Evolutionary conservation across 2,797 vertebrate species (phyloP), one percentile per base, ranked within the genome.

Genomic region (Furcifer pardalis): DNA sequence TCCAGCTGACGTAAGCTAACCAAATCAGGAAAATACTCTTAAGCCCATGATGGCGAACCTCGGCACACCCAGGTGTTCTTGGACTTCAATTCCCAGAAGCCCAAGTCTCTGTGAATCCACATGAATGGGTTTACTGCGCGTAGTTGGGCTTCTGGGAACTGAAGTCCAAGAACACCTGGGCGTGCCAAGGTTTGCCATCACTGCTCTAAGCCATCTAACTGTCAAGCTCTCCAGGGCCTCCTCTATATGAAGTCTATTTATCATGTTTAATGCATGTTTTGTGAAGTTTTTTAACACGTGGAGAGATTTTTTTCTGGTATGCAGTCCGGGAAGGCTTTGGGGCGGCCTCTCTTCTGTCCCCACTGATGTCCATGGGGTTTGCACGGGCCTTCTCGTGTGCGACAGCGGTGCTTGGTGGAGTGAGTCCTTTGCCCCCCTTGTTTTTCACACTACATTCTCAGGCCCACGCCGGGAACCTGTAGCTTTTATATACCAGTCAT

Each of bases 251-350:
- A 94, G 94, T 96, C 90, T 96, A 92, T 96, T 96, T 96, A 95
- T 96, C 96, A 93, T 95, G 95, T 95, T 92, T 93, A 94, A 92
- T 94, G 95, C 96, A 95, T 95, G 96, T 94, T 86, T 86, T 81
- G 74, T 81, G 79, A 77, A 52, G 56, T 81, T 78, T 83, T 81
- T 68, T 69, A 66, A 52, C 17, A 40, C 25, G 77, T 77, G 0
- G 74, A 88, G 80, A 89, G 75, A 89, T 9, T 13, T 17, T 77
- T 86, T 75, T 92, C n/a, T 44, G 74, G 88, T 27, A 44, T 60
- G 84, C 63, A 69, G 60, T 62, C 71, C 65, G 52, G 79, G 79
- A 86, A 86, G 62, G n/a, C 8, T 59, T 42, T 5, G 23, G 12
- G 5, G 62, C 15, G 30, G 42, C 37, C 23, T 44, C 32, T n/a